These are phyloP conservation scores for Knipowitschia caucasica DNA, from an alignment of 2,797 vertebrate genomes.

Conservation along the genomic window DNA sequence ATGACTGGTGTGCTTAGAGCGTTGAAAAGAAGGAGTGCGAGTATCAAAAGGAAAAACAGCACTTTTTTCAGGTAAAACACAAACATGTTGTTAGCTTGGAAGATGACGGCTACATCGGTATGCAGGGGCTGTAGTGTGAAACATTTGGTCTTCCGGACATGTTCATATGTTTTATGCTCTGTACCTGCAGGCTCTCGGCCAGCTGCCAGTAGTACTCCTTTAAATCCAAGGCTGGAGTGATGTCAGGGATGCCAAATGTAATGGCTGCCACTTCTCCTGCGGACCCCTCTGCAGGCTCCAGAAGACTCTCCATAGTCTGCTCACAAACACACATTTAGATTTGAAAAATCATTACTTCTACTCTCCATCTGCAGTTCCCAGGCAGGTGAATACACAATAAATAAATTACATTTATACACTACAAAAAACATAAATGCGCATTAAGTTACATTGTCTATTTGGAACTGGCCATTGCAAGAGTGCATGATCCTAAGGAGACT, in stretches of 20 bases:
- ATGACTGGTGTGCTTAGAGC: constrained; percentile 25
- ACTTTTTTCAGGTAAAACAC: background rate
- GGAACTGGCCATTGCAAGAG: too few species aligned
- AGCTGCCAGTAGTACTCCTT: constrained; percentile 74
- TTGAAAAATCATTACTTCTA: too few species aligned
- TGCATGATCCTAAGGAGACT: too few species aligned
- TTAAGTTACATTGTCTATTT: too few species aligned
- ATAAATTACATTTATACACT: too few species aligned
- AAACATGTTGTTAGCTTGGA: constrained; percentile 2
- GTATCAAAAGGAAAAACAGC: background rate
- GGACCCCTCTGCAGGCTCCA: constrained; percentile 42
- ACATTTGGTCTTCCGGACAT: constrained; percentile 22
- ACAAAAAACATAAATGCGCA: too few species aligned
- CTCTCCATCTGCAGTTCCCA: too few species aligned
- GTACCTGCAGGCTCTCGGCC: constrained; percentile 73
- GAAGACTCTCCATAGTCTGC: constrained; percentile 59
- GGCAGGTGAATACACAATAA: too few species aligned
- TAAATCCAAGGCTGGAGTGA: constrained; percentile 60
- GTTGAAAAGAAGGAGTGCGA: constrained; percentile 14
- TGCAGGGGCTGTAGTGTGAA: constrained; percentile 8
- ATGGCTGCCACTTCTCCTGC: constrained; percentile 39
- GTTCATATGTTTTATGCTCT: constrained; percentile 34
- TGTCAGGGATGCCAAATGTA: constrained; percentile 69
- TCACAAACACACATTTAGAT: constrained; percentile 23
- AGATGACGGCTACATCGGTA: constrained; percentile 11